Conservation (phyloP, 1,140 invertebrate genomes). For the Psix sp. region DNA sequence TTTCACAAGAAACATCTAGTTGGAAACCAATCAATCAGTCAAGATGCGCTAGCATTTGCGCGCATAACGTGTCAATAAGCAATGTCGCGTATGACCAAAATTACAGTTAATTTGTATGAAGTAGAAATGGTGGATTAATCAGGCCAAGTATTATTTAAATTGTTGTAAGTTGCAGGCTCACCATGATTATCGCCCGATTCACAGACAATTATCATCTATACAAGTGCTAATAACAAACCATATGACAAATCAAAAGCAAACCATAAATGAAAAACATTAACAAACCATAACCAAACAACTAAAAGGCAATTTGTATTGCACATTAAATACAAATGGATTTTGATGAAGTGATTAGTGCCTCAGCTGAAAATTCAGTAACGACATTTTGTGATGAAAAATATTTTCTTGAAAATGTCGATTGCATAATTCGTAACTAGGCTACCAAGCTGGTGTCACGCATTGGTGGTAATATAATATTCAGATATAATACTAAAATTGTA, state of each 20-base stretch:
- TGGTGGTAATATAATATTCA: constrained; percentile 29
- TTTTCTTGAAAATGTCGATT: constrained; percentile 9
- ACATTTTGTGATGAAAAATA: no score
- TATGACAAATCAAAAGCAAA: constrained; percentile 41
- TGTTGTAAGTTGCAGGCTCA: constrained; percentile 49
- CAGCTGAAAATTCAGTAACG: background rate
- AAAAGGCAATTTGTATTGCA: constrained; percentile 64
- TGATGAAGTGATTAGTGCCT: constrained; percentile 9
- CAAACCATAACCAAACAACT: background rate
- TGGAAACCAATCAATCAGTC: constrained; percentile 12
- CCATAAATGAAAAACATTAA: constrained; percentile 26
- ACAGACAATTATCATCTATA: no score
- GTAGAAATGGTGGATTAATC: constrained; percentile 31
- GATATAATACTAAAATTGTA: constrained; percentile 47
- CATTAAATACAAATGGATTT: constrained; percentile 68
- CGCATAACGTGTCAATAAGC: constrained; percentile 25
- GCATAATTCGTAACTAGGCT: constrained; percentile 17
- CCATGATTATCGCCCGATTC: constrained; percentile 29
- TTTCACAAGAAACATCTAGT: constrained; percentile 14
- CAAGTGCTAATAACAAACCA: background rate
- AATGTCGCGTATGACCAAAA: constrained; percentile 12
- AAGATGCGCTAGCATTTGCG: constrained; percentile 1
- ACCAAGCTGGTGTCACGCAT: constrained; percentile 23
- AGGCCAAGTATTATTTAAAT: constrained; percentile 40
- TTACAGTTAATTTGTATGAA: constrained; percentile 30